Evolutionary conservation across 2,797 vertebrate genomes (phyloP).

Genomic region (Cottoperca gobio): DNA sequence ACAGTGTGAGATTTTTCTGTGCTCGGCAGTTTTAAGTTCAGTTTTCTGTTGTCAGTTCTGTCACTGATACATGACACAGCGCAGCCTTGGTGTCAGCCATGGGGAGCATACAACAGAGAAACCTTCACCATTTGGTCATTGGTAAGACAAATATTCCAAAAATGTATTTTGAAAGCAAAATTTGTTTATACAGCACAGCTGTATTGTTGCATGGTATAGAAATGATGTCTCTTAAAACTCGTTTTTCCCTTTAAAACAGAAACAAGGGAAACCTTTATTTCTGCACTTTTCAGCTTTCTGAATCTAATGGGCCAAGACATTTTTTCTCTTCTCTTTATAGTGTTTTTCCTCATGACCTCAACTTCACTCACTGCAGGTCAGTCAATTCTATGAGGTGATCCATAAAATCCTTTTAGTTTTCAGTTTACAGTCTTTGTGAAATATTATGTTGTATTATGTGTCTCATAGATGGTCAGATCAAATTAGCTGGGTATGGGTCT

Average conservation of each 20-base stretch:
- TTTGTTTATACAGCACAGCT: not conserved
- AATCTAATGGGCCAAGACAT: not conserved
- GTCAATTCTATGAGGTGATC: not conserved
- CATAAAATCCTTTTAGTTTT: not conserved
- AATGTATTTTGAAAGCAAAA: not conserved
- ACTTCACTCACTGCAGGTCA: conserved; percentile 11
- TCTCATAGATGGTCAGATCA: not conserved
- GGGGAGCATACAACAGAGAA: not conserved
- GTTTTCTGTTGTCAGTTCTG: not conserved
- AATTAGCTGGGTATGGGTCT: not conserved
- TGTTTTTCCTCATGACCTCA: not conserved
- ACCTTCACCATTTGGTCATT: not conserved
- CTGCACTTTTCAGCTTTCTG: not conserved
- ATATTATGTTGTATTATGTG: not conserved
- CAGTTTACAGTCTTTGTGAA: not conserved
- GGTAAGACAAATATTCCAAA: conserved; percentile 3
- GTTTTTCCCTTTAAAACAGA: not conserved
- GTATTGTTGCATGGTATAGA: not conserved
- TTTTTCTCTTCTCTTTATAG: conserved; percentile 8
- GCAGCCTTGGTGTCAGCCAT: not conserved
- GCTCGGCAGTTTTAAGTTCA: not conserved
- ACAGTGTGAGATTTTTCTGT: not conserved
- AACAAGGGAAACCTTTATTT: not conserved
- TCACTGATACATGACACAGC: not conserved
- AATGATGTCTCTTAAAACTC: not conserved